Evolutionary conservation across 2,888 invertebrate genomes (phyloP).

Genomic region (Mimumesa dahlbomi): DNA sequence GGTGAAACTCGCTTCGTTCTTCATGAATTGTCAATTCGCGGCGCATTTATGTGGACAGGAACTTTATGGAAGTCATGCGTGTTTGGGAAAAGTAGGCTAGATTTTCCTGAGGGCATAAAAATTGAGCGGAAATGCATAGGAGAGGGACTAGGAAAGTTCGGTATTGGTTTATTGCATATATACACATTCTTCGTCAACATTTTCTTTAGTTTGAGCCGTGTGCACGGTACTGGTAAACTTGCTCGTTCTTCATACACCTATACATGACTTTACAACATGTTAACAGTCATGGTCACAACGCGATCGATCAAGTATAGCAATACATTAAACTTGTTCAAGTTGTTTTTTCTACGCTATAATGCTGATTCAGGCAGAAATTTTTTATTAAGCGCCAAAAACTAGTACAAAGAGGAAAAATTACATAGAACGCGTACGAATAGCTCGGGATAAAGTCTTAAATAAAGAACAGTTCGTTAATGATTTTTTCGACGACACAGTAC

Average conservation of each 20-base stretch:
- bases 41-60: neutral
- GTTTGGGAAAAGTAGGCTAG: constrained; percentile 28
- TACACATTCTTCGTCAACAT: too few relatives aligned
- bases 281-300: constrained; percentile 30
- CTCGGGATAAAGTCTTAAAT: too few relatives aligned
- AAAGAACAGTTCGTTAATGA: too few relatives aligned
- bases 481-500: too few relatives aligned
- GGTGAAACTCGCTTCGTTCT: constrained; percentile 7
- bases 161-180: too few relatives aligned
- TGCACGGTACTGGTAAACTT: neutral
- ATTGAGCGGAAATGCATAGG: too few relatives aligned
- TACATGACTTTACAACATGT: neutral
- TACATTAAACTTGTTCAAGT: constrained; percentile 13
- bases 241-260: neutral
- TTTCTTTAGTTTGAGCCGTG: too few relatives aligned
- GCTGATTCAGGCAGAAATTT: too few relatives aligned
- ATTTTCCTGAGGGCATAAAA: neutral
- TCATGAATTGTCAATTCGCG: neutral
- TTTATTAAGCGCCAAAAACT: too few relatives aligned
- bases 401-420: too few relatives aligned
- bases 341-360: constrained; percentile 1
- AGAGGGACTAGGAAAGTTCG: too few relatives aligned
- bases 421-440: too few relatives aligned
- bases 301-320: constrained; percentile 39
- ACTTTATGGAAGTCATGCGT: neutral